Evolutionary conservation across 1,140 invertebrate genomes (phyloP).

Genomic region (Tetramorium simillimum): DNA sequence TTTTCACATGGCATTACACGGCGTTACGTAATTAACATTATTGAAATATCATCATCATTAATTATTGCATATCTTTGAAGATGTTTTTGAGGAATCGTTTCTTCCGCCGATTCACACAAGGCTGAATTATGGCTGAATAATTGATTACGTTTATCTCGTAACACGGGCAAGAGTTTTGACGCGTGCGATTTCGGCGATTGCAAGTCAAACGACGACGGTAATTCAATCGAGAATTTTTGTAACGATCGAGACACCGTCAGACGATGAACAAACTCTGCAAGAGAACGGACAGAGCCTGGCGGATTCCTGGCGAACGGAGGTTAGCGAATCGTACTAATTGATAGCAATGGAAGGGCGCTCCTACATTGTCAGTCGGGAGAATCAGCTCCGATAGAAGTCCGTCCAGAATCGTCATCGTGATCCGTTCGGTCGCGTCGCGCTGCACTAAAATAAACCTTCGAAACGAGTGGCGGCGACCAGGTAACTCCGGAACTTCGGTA

Average conservation of each 20-base stretch:
- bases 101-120: too few species aligned
- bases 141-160: slow-evolving; percentile 1
- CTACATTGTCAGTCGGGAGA: slow-evolving; percentile 72
- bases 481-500: slow-evolving; percentile 42
- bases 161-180: background rate
- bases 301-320: slow-evolving; percentile 42
- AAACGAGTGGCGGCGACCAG: slow-evolving; percentile 62
- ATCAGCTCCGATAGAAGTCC: slow-evolving; percentile 45
- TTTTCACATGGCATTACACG: background rate
- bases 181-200: background rate
- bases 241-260: slow-evolving; percentile 40
- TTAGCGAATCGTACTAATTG: slow-evolving; percentile 71
- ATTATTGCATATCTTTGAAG: background rate
- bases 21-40: background rate
- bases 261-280: slow-evolving; percentile 38
- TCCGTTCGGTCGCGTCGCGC: slow-evolving; percentile 39
- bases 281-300: slow-evolving; percentile 1
- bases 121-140: background rate
- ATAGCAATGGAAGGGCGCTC: slow-evolving; percentile 72
- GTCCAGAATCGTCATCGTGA: slow-evolving; percentile 27
- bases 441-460: slow-evolving; percentile 70
- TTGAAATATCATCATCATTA: background rate
- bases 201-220: slow-evolving; percentile 13
- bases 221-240: slow-evolving; percentile 44
- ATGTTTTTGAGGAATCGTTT: background rate